These are phyloP conservation scores for Andrena haemorrhoa DNA, from an alignment of 2,888 invertebrate species.

Conservation along the genomic window DNA sequence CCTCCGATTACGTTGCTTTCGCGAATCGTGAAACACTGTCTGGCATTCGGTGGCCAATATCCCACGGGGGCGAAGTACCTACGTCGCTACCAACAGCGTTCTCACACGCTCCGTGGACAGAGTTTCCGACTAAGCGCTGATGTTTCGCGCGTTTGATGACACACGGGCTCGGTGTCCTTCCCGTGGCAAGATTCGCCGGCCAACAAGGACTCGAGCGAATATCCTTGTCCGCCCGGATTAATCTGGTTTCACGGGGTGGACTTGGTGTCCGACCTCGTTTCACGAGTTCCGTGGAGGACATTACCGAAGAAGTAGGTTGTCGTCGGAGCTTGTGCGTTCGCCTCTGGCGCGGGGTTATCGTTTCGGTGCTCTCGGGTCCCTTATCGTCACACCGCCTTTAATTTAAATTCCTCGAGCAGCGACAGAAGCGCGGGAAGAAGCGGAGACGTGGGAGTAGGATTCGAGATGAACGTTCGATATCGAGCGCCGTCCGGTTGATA, in stretches of 20 bases:
- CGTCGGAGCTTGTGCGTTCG: background rate
- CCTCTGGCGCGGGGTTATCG: background rate
- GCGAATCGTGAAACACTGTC: slow-evolving; percentile 33
- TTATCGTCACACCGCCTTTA: background rate
- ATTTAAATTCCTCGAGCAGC: background rate
- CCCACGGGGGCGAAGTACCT: slow-evolving; percentile 25
- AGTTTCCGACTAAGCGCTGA: slow-evolving; percentile 57
- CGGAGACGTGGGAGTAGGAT: background rate
- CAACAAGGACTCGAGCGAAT: slow-evolving; percentile 49
- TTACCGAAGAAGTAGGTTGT: slow-evolving; percentile 51
- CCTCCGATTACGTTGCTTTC: slow-evolving; percentile 13
- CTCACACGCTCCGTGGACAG: slow-evolving; percentile 48
- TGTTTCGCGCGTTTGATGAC: slow-evolving; percentile 50
- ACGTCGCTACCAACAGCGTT: slow-evolving; percentile 24
- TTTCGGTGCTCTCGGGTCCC: background rate
- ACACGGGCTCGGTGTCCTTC: slow-evolving; percentile 34
- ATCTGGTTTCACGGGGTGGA: slow-evolving; percentile 47
- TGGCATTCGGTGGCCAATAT: slow-evolving; percentile 30
- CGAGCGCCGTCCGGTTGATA: background rate
- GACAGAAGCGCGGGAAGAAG: too few relatives aligned
- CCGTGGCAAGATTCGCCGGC: slow-evolving; percentile 12
- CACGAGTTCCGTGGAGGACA: slow-evolving; percentile 41
- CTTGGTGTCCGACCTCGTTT: slow-evolving; percentile 38
- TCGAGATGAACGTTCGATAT: background rate
- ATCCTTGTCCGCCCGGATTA: slow-evolving; percentile 66